Evolutionary conservation across 2,888 invertebrate species (phyloP), one percentile per base, ranked within the genome.

Genomic region (Muschampia plurimacula): DNA sequence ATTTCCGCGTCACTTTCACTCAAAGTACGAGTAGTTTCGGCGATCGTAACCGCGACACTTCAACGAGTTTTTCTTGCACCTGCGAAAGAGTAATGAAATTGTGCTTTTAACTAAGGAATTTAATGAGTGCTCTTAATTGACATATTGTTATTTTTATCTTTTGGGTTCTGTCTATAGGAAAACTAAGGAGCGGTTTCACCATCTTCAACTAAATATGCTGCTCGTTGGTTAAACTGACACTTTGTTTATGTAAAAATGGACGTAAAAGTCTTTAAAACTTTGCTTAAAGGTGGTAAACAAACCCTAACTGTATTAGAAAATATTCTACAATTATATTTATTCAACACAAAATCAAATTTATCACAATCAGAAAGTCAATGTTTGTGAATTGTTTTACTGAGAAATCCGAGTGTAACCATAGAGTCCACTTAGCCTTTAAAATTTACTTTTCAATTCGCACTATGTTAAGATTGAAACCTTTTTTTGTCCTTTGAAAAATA

Each of bases 1-100:
- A 87, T 86, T 88, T 91, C 89, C 89, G 86, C 78, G 74, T 78
- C 80, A 75, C 78, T 77, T 80, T 77, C 76, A 69, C 76, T 74
- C 68, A 77, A 70, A 71, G 75, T 75, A 73, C 63, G 55, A 49
- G 55, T 57, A 64, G 69, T 64, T 62, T 72, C 57, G 55, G 63
- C 60, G 57, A 44, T 59, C 49, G 59, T 55, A 52, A 67, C 62
- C 52, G 41, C 60, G 55, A 55, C 44, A 46, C 57, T 49, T 64
- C 52, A 66, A 28, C 41, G n/a, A n/a, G 46, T 36, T 67, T 71
- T 22, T 32, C 67, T 67, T 67, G 36, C 67, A 67, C 63, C 72
- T 72, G 72, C 32, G 66, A 60, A 12, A 70, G 28, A 10, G 28
- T 15, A 59, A 57, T 67, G 13, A 44, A 22, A 55, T 66, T 41